These are phyloP conservation scores for Syritta pipiens DNA, from an alignment of 2,888 invertebrate species.

Conservation along the genomic window DNA sequence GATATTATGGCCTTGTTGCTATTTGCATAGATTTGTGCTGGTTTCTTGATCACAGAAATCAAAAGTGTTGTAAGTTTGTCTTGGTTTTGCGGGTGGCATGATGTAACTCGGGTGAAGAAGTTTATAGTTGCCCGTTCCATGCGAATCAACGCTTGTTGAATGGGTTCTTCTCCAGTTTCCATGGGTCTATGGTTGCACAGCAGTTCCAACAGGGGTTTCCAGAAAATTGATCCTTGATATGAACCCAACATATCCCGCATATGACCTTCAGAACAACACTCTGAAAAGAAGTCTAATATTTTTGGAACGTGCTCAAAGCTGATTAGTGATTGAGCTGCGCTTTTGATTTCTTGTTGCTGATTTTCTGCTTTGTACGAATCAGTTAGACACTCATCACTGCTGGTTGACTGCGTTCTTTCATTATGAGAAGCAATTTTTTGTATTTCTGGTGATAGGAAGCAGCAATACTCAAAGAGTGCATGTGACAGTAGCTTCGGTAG, in stretches of 20 bases:
- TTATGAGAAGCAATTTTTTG: constrained; percentile 70
- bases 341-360: constrained; percentile 55
- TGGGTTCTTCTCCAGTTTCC: constrained; percentile 74
- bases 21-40: constrained; percentile 54
- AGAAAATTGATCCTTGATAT: constrained; percentile 89
- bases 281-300: constrained; percentile 89
- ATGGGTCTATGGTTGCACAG: constrained; percentile 83
- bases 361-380: constrained; percentile 80
- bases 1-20: constrained; percentile 81
- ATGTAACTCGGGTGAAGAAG: constrained; percentile 90
- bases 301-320: constrained; percentile 83
- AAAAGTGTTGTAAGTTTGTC: constrained; percentile 89
- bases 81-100: constrained; percentile 92
- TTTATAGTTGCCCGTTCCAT: constrained; percentile 89
- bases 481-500: constrained; percentile 84
- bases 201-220: constrained; percentile 89
- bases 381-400: constrained; percentile 75
- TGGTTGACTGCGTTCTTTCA: constrained; percentile 50
- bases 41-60: constrained; percentile 76
- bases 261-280: constrained; percentile 88
- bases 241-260: constrained; percentile 94
- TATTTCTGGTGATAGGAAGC: constrained; percentile 73
- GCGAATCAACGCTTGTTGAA: constrained; percentile 80
- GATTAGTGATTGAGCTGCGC: constrained; percentile 79
- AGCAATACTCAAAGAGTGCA: constrained; percentile 81